These are phyloP conservation scores for Drosophila algonquin DNA, from an alignment of 2,888 invertebrate genomes.

Conservation along the genomic window DNA sequence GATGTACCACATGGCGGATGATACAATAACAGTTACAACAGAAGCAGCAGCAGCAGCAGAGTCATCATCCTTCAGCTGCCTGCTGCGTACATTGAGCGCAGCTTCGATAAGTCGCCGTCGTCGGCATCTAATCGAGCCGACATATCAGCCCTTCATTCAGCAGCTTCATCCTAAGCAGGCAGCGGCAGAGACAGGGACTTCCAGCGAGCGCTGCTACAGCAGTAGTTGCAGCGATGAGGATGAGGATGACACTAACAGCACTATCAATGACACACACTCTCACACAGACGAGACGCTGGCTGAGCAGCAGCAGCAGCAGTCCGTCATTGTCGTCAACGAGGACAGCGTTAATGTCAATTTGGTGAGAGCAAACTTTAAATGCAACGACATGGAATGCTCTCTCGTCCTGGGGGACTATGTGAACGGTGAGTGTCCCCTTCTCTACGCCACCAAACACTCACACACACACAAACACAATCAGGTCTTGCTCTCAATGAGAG, in stretches of 20 bases:
- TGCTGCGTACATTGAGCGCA: constrained; percentile 35
- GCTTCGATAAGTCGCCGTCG: constrained; percentile 44
- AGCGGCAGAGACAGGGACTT: constrained; percentile 1
- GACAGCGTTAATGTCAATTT: constrained; percentile 39
- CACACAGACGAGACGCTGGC: constrained; percentile 3
- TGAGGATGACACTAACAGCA: constrained; percentile 23
- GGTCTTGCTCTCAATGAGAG: no score
- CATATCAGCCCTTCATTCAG: constrained; percentile 21
- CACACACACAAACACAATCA: neutral
- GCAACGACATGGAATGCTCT: constrained; percentile 67
- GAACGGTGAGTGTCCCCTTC: constrained; percentile 50
- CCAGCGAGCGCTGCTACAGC: constrained; percentile 34
- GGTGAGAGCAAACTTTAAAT: constrained; percentile 50
- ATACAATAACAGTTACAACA: constrained; percentile 2
- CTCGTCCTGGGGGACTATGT: constrained; percentile 60
- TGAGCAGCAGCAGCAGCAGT: constrained; percentile 11
- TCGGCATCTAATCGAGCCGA: constrained; percentile 30
- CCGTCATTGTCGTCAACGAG: constrained; percentile 18
- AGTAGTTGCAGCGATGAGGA: constrained; percentile 19
- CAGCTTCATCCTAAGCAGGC: neutral
- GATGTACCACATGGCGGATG: constrained; percentile 8
- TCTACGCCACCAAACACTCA: neutral
- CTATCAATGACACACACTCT: constrained; percentile 15
- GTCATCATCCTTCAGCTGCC: constrained; percentile 40
- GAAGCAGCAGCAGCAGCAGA: constrained; percentile 13